Base-by-base conservation (phyloP, 2,797 vertebrate genomes). In the Yasuhikotakia modesta region DNA sequence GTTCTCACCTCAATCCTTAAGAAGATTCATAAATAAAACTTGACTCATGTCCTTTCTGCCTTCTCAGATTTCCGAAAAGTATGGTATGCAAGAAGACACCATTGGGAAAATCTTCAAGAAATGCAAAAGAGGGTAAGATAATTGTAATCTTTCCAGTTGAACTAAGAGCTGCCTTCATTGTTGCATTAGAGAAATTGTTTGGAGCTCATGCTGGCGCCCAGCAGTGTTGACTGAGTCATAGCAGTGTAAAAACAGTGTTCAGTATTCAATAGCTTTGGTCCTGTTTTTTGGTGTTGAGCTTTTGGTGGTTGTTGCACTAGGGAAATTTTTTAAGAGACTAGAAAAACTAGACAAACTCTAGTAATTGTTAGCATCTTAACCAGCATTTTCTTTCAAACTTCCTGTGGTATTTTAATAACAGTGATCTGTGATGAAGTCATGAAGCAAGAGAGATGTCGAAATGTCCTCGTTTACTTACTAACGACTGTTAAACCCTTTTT, bases 71-170 rank as follows among this genome's bases (percentile, higher is more conserved):
- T 98, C 98, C 87, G 95, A 98, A 91, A 99, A 99, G 89, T 99
- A 98, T 0, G 93, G 95, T 50, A 87, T 99, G 86, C 95, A 95
- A 53, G 95, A 94, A 87, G 95, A 97, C 88, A 95, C 94, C 87
- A 97, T 99, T 87, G 93, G 93, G 86, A 99, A 96, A 94, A 95
- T 99, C 90, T 99, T 96, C 92, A 99, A 99, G 88, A 99, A 98
- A 85, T 99, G 98, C 94, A 99, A 98, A 90, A 91, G 97, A 90
- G 98, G 98, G 98, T 99, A 88, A 96, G 97, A 55, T 53, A 5
- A 81, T 84, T 5, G 27, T 55, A 17, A 21, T 7, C 13, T 7
- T 77, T 17, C 1, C 65, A 48, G 60, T 8, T 55, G n/a, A 71
- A 66, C 27, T 39, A 12, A n/a, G 17, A 63, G 60, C 6, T 58